phyloP scores from a whole-genome alignment of 2,888 invertebrate species.

The Caenorhabditis plicata region DNA sequence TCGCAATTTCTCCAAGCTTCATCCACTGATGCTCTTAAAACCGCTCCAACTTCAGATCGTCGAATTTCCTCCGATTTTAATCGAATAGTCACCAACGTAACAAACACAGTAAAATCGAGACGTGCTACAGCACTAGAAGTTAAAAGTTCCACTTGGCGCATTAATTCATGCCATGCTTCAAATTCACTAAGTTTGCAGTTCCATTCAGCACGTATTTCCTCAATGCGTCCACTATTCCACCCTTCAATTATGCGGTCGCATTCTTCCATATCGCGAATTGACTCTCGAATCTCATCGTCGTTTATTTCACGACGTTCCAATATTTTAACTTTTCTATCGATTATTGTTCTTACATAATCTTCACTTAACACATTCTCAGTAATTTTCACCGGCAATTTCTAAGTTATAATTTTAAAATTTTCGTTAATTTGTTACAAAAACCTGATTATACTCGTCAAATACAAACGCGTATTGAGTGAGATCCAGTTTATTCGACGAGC shows the following conservation, averaged over 20 bases:
- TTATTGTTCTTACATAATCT: constrained; percentile 44
- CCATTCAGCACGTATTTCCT: constrained; percentile 32
- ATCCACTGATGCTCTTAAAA: constrained; percentile 23
- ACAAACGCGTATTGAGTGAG: constrained; percentile 32
- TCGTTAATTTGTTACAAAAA: neutral
- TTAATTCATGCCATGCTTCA: constrained; percentile 39
- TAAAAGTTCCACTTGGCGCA: constrained; percentile 22
- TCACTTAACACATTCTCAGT: constrained; percentile 36
- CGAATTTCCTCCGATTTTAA: constrained; percentile 23
- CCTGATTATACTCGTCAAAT: constrained; percentile 35
- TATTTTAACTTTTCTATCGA: constrained; percentile 43
- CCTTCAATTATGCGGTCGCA: constrained; percentile 43
- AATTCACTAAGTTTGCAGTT: constrained; percentile 32
- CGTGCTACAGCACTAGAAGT: constrained; percentile 12
- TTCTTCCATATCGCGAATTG: constrained; percentile 53
- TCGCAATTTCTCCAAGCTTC: constrained; percentile 23
- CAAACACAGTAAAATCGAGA: constrained; percentile 21
- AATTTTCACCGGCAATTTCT: constrained; percentile 37
- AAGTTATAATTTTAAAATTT: neutral
- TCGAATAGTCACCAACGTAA: constrained; percentile 10
- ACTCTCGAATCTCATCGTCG: constrained; percentile 46
- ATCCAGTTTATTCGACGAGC: constrained; percentile 30
- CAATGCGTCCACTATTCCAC: constrained; percentile 33
- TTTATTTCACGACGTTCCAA: constrained; percentile 41
- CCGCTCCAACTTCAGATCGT: constrained; percentile 27